A percentile compares a stretch with the other conserved stretches of the same genome.
phyloP scores from a whole-genome alignment of 2,797 vertebrate genomes.

The Babyrousa celebensis region DNA sequence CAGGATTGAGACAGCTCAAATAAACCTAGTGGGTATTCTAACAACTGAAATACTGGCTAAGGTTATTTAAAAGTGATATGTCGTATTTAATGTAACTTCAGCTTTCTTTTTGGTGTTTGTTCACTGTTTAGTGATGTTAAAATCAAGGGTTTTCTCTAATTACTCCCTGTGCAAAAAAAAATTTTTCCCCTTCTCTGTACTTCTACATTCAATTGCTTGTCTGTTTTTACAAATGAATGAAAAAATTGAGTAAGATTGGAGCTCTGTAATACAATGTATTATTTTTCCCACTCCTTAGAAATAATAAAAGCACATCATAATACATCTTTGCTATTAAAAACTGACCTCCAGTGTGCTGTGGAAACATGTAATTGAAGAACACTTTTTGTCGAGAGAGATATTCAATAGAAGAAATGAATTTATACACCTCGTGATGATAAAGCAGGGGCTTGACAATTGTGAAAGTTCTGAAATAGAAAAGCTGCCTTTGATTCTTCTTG shows the following conservation, averaged over 20 bases:
- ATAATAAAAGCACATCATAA: constrained; percentile 85
- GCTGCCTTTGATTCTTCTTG: constrained; percentile 76
- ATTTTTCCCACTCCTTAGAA: constrained; percentile 84
- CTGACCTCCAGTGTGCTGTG: constrained; percentile 83
- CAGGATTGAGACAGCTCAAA: background rate
- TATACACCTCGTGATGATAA: constrained; percentile 81
- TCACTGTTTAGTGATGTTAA: constrained; percentile 31
- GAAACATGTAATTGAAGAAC: constrained; percentile 83
- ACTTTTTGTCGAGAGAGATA: constrained; percentile 80
- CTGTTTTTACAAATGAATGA: constrained; percentile 86
- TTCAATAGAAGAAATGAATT: constrained; percentile 86
- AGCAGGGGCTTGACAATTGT: constrained; percentile 68
- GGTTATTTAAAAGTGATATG: constrained; percentile 31
- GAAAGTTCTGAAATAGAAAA: constrained; percentile 82
- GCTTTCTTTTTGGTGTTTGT: constrained; percentile 54
- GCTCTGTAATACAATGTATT: constrained; percentile 79
- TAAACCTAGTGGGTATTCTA: constrained; percentile 60
- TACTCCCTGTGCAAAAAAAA: constrained; percentile 65
- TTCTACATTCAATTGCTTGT: constrained; percentile 74
- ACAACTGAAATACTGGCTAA: background rate
- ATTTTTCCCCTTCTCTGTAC: background rate
- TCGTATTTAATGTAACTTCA: background rate
- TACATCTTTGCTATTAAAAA: constrained; percentile 81
- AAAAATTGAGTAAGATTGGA: constrained; percentile 68
- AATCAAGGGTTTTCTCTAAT: constrained; percentile 71